Conservation (phyloP, 2,888 invertebrate species). For the Petrolisthes cinctipes region DNA sequence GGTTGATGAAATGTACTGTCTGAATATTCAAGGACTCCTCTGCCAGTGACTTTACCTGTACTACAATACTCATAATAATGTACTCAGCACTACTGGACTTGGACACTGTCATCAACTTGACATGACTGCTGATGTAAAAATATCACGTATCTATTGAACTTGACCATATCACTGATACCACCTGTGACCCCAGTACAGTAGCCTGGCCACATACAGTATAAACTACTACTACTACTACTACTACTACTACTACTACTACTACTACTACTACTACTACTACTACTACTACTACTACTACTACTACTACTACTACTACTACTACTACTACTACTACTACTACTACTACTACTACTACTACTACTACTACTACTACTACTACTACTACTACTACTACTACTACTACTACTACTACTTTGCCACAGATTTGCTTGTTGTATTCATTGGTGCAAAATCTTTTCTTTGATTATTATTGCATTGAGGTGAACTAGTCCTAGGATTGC, state of each 20-base stretch:
- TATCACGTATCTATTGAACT: neutral
- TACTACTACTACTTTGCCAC: neutral
- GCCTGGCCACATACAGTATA: neutral
- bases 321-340: slow-evolving; percentile 14
- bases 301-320: slow-evolving; percentile 23
- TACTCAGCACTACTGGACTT: too few species aligned
- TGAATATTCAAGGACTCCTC: too few species aligned
- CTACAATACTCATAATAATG: too few species aligned
- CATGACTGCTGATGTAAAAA: too few species aligned
- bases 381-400: slow-evolving; percentile 6
- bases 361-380: neutral
- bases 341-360: neutral
- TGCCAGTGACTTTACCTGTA: too few species aligned
- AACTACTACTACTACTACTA: neutral
- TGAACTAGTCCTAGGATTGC: too few species aligned
- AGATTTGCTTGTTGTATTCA: neutral
- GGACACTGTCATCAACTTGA: too few species aligned
- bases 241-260: slow-evolving; percentile 17
- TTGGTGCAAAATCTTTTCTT: too few species aligned
- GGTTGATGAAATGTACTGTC: too few species aligned
- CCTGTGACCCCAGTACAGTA: too few species aligned
- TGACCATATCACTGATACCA: too few species aligned
- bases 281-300: slow-evolving; percentile 20
- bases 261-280: slow-evolving; percentile 24
- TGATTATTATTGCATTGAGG: too few species aligned